These are phyloP conservation scores for Habrosyne pyritoides DNA, from an alignment of 2,888 invertebrate species.

Conservation along the genomic window DNA sequence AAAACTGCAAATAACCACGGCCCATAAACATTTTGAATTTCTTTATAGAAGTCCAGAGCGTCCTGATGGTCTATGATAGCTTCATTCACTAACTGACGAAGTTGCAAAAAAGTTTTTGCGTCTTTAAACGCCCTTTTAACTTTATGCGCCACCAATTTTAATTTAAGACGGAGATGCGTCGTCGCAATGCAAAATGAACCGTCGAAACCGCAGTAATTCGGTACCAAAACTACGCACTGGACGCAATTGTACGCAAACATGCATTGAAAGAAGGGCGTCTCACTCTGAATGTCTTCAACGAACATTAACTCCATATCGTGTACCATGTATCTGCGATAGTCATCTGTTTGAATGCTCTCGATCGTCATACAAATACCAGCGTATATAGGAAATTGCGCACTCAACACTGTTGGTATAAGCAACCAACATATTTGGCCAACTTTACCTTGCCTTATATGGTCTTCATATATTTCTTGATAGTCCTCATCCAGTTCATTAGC, in stretches of 20 bases:
- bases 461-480: constrained; percentile 52
- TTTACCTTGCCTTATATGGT: constrained; percentile 50
- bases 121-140: constrained; percentile 47
- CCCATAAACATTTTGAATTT: constrained; percentile 58
- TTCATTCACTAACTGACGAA: constrained; percentile 44
- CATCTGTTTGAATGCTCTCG: constrained; percentile 51
- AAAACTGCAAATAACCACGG: constrained; percentile 63
- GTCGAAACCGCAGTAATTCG: constrained; percentile 61
- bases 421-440: constrained; percentile 54
- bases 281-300: constrained; percentile 58
- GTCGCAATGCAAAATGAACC: constrained; percentile 67
- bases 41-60: constrained; percentile 48
- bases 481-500: constrained; percentile 54
- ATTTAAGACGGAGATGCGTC: constrained; percentile 58
- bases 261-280: constrained; percentile 60
- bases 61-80: constrained; percentile 60
- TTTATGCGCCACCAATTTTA: constrained; percentile 56
- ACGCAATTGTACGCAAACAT: constrained; percentile 56
- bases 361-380: constrained; percentile 51
- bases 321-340: constrained; percentile 52
- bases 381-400: constrained; percentile 57
- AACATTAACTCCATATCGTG: constrained; percentile 62
- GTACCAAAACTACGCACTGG: constrained; percentile 48
- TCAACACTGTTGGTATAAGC: constrained; percentile 51
- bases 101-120: constrained; percentile 36